phyloP scores from a whole-genome alignment of 2,797 vertebrate species.

The Balearica regulorum region DNA sequence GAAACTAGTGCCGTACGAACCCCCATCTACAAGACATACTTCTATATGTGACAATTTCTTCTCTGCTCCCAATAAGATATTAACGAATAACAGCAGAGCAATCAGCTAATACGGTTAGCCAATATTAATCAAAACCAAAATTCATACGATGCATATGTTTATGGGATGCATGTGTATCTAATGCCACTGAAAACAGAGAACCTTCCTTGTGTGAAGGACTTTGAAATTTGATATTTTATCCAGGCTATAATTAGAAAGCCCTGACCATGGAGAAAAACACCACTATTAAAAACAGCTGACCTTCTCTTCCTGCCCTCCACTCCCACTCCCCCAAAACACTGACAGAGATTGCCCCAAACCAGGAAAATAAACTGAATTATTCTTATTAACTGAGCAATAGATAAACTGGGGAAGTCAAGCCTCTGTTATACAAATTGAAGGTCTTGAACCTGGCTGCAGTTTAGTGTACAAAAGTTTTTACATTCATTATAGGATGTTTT shows the following conservation, averaged over 20 bases:
- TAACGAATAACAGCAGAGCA: neutral
- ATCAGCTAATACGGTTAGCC: neutral
- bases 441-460: neutral
- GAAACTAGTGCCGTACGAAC: neutral
- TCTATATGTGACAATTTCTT: neutral
- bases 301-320: neutral
- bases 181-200: neutral
- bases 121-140: neutral
- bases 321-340: neutral
- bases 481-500: neutral
- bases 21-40: neutral
- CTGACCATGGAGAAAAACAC: neutral
- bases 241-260: slow-evolving; percentile 17
- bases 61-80: neutral
- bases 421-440: neutral
- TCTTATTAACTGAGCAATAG: neutral
- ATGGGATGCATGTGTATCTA: neutral
- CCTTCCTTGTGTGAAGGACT: neutral
- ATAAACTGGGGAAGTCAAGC: neutral
- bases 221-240: slow-evolving; percentile 5
- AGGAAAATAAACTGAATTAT: neutral
- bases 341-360: neutral
- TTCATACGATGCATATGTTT: neutral
- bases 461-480: neutral
- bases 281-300: neutral